These are phyloP conservation scores for Amyelois transitella DNA, from an alignment of 1,140 invertebrate species.

Conservation along the genomic window DNA sequence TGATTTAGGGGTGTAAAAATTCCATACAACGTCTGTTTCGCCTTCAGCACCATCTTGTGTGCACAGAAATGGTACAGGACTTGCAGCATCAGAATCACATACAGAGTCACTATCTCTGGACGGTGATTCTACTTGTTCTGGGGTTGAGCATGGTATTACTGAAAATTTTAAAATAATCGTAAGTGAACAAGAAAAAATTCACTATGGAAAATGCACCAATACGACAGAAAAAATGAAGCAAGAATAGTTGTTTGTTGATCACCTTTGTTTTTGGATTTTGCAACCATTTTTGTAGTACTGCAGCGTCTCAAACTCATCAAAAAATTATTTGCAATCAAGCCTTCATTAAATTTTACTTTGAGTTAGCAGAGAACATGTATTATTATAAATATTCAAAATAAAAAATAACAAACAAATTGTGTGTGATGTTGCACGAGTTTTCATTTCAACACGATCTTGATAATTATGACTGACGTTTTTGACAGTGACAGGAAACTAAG, in stretches of 20 bases:
- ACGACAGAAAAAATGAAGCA: no score
- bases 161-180: constrained; percentile 21
- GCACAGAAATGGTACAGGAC: constrained; percentile 67
- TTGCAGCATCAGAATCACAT: constrained; percentile 56
- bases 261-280: constrained; percentile 55
- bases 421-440: no score
- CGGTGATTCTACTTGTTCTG: constrained; percentile 55
- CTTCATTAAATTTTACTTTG: neutral
- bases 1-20: constrained; percentile 66
- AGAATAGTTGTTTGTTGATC: constrained; percentile 11
- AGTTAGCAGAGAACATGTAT: neutral
- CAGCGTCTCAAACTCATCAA: neutral
- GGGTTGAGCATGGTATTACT: constrained; percentile 67
- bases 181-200: neutral
- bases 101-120: constrained; percentile 62
- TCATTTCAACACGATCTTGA: no score
- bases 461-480: no score
- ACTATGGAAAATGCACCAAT: constrained; percentile 4
- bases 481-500: no score
- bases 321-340: neutral
- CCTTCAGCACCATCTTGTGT: constrained; percentile 71
- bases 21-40: constrained; percentile 70
- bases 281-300: constrained; percentile 38
- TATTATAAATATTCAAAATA: no score
- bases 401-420: no score